phyloP scores from a whole-genome alignment of 1,140 invertebrate genomes.

The Pogonomyrmex barbatus region DNA sequence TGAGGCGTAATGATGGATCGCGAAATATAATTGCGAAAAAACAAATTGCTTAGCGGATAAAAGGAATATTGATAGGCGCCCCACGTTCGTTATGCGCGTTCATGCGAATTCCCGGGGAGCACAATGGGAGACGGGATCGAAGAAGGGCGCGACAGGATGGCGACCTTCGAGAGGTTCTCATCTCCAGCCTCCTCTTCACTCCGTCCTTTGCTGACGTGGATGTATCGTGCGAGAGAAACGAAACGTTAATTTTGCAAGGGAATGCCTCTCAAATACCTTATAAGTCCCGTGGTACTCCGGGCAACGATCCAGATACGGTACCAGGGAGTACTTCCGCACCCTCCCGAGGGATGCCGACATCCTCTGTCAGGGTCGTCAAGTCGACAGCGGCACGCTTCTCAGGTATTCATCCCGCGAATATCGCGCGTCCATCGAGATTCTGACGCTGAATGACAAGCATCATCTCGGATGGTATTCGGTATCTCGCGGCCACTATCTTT shows the following conservation, averaged over 20 bases:
- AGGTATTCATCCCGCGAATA: slow-evolving; percentile 1
- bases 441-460: slow-evolving; percentile 45
- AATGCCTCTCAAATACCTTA: slow-evolving; percentile 68
- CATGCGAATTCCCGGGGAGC: slow-evolving; percentile 32
- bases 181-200: background rate
- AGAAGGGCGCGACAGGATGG: slow-evolving; percentile 58
- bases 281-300: slow-evolving; percentile 77
- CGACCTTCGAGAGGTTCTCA: slow-evolving; percentile 49
- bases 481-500: slow-evolving; percentile 11
- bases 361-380: background rate
- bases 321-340: slow-evolving; percentile 77
- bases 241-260: background rate
- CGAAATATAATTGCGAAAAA: slow-evolving; percentile 39
- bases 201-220: background rate
- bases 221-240: background rate
- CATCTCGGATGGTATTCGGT: background rate
- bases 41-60: slow-evolving; percentile 24
- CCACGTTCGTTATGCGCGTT: slow-evolving; percentile 50
- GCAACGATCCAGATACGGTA: slow-evolving; percentile 78
- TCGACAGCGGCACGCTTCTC: background rate
- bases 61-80: slow-evolving; percentile 15
- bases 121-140: slow-evolving; percentile 47
- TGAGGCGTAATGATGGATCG: background rate
- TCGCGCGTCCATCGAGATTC: slow-evolving; percentile 47
- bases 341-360: slow-evolving; percentile 67